phyloP scores from a whole-genome alignment of 2,888 invertebrate species.

The Polylopha cassiicola region DNA sequence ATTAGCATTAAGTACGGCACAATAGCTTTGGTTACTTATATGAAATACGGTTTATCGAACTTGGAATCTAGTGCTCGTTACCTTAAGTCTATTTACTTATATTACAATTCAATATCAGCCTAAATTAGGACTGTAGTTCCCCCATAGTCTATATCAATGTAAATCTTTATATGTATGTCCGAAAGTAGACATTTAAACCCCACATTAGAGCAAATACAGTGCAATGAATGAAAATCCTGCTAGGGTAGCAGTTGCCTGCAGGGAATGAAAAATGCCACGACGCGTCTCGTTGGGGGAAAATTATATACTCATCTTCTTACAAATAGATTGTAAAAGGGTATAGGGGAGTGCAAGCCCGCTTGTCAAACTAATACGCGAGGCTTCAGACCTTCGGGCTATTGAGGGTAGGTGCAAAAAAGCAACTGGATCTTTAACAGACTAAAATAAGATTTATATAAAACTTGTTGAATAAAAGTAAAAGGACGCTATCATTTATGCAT shows the following conservation, averaged over 20 bases:
- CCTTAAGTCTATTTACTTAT: no score
- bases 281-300: conserved; percentile 54
- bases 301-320: conserved; percentile 68
- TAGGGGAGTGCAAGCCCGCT: conserved; percentile 42
- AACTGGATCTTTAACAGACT: conserved; percentile 14
- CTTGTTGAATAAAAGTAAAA: conserved; percentile 13
- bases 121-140: no score
- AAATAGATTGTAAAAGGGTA: conserved; percentile 66
- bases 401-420: conserved; percentile 22
- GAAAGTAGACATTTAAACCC: conserved; percentile 5
- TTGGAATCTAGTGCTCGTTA: no score
- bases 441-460: conserved; percentile 16
- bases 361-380: conserved; percentile 52
- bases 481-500: neutral
- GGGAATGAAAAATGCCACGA: conserved; percentile 57
- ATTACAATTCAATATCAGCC: no score
- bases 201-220: conserved; percentile 29
- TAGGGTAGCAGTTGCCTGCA: conserved; percentile 40
- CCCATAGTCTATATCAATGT: neutral
- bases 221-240: conserved; percentile 31
- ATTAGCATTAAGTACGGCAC: no score
- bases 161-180: conserved; percentile 1
- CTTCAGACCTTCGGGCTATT: conserved; percentile 43
- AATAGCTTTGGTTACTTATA: no score
- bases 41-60: no score